Evolutionary conservation across 2,797 vertebrate species (phyloP), one percentile per base, ranked within the genome.

Genomic region (Pseudochaenichthys georgianus): DNA sequence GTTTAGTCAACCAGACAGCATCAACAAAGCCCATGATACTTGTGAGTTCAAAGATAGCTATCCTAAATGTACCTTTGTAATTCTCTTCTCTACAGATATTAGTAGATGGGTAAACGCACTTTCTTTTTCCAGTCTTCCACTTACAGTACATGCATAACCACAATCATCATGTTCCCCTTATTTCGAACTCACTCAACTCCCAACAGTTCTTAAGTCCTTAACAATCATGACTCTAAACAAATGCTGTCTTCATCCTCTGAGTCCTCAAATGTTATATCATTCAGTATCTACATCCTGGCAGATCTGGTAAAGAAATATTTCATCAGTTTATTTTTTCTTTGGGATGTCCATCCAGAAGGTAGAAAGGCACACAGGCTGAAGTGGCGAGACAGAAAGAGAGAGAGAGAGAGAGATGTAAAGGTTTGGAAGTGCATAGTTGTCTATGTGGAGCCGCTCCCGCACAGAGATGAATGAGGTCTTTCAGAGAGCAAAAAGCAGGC

Each of bases 391-490:
- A 88, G 82, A 42, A 50, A 78, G 67, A 74, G 7, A 79, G 64
- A 81, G 54, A 81, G 58, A 69, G 8, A 79, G 63, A 81, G 51
- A 74, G 54, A 91, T 69, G 63, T 76, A 92, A 88, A 93, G 86
- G 70, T 83, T 89, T 88, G 85, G 90, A 94, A 95, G 94, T 95
- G 93, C 94, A 95, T 90, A 92, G 90, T 90, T 89, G 81, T 93
- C 89, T 91, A 88, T 82, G 78, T 88, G 87, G 89, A 92, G 90
- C 78, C 64, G 42, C 87, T 93, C 88, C 90, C 52, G 53, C 86
- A 84, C 87, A 91, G 87, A 91, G 84, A 86, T 92, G 88, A 93
- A 92, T 93, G 92, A 93, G 86, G 89, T 93, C 91, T 93, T 93
- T 92, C 88, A 92, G 87, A 87, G 85, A 89, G 84, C 65, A 16